These are phyloP conservation scores for Vollenhovia emeryi DNA, from an alignment of 1,140 invertebrate genomes.

Conservation along the genomic window DNA sequence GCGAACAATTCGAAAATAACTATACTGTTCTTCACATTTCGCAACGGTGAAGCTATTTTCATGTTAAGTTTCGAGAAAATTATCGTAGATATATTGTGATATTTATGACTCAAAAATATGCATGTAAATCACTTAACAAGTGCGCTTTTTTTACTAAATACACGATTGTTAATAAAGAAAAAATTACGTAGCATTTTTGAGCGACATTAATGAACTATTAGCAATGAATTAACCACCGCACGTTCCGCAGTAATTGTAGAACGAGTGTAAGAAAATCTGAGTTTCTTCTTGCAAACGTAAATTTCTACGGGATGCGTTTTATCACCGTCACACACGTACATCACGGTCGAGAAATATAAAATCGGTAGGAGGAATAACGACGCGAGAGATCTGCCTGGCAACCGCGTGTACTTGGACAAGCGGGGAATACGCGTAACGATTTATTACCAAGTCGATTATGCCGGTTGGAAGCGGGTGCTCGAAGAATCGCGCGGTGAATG, in stretches of 20 bases:
- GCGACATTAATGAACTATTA: background rate
- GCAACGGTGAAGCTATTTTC: background rate
- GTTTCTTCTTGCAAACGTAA: background rate
- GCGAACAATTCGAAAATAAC: background rate
- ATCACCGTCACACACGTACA: background rate
- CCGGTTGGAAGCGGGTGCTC: background rate
- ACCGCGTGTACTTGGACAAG: background rate
- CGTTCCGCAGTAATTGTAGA: background rate
- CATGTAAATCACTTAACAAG: background rate
- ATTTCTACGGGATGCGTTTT: background rate
- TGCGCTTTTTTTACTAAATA: background rate
- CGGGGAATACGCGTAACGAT: constrained; percentile 8
- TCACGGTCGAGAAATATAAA: constrained; percentile 18
- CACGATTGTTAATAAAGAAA: background rate
- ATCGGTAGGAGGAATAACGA: background rate
- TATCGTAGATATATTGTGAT: background rate
- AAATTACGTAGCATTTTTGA: background rate
- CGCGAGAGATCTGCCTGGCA: background rate
- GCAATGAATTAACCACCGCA: background rate
- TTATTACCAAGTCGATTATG: constrained; percentile 29
- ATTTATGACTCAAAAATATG: constrained; percentile 3
- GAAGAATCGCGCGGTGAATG: background rate
- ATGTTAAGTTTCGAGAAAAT: constrained; percentile 8
- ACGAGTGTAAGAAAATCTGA: background rate
- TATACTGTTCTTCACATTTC: background rate